Base-by-base conservation (phyloP, 2,113 vertebrate genomes). In the Fulmarus glacialis region DNA sequence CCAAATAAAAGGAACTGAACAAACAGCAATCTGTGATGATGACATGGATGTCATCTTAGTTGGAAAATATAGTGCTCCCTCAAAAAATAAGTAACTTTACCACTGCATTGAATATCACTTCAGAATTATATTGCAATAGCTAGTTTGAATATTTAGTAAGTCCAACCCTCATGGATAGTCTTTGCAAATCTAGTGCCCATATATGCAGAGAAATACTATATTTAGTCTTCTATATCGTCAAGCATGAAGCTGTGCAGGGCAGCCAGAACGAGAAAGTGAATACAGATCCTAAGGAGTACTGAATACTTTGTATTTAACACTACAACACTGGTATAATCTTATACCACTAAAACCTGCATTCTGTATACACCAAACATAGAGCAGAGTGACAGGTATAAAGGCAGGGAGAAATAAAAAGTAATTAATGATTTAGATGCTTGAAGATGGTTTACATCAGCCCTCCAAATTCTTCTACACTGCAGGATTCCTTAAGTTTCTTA, bases 1-100 rank as follows among this genome's bases (percentile, higher is more conserved):
- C n/a, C 63, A 81, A 67, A 92, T 74, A 92, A 94, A 95, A 97
- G 43, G 20, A 91, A 72, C 36, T 30, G 75, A 95, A 94, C 75
- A 93, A 86, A 93, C 26, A 71, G 63, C 42, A 93, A 79, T 95
- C 68, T 81, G 59, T 72, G 72, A 78, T 79, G 92, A 87, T 92
- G 47, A 74, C 63, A 78, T 11, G 10, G 9, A 95, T 0, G 1
- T 59, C 82, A 71, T 71, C 68, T 78, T 55, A 30, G 40, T 1
- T 55, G 36, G 59, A 92, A 94, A 89, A 78, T 40, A 12, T 34
- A 90, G 75, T 38, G 34, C n/a, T 53, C 32, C 56, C 55, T 86
- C 20, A 64, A 50, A 89, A 82, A 78, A 21, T n/a, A 47, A 55
- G 50, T 74, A 64, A 86, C 79, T 82, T 86, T 73, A 82, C 26